A percentile compares a stretch with the other conserved stretches of the same genome.
These are phyloP conservation scores for Mantis religiosa DNA, from an alignment of 2,888 invertebrate genomes.

Conservation along the genomic window DNA sequence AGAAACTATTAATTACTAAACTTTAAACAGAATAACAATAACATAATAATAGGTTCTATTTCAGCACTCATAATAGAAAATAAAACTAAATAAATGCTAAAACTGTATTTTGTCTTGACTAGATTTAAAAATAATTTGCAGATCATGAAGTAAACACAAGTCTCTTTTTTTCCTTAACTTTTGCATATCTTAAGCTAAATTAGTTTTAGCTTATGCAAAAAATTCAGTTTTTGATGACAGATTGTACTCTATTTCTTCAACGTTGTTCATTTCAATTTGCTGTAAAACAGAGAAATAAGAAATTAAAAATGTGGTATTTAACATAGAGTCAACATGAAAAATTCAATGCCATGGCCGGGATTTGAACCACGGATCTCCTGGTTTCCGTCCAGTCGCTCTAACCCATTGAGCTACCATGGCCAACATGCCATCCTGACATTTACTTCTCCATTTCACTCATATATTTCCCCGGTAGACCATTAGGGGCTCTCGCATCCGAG, in stretches of 20 bases:
- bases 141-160: neutral
- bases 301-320: too few species aligned
- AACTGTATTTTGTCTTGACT: neutral
- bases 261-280: slow-evolving; percentile 91
- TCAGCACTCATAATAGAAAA: neutral
- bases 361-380: too few species aligned
- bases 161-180: slow-evolving; percentile 42
- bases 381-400: too few species aligned
- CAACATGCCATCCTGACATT: too few species aligned
- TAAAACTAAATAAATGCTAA: neutral
- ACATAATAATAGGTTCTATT: neutral
- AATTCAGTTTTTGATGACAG: slow-evolving; percentile 85
- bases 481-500: too few species aligned
- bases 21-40: neutral
- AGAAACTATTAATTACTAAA: neutral
- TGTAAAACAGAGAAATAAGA: slow-evolving; percentile 44
- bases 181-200: neutral
- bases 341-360: too few species aligned
- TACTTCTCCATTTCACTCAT: too few species aligned
- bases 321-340: too few species aligned
- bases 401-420: too few species aligned
- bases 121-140: neutral
- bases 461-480: too few species aligned
- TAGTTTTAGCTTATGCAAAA: slow-evolving; percentile 59
- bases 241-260: slow-evolving; percentile 87